Percentiles rank a stretch among this genome's conserved stretches.
Conservation (phyloP, 2,888 invertebrate genomes). For the Boloria euphrosyne region DNA sequence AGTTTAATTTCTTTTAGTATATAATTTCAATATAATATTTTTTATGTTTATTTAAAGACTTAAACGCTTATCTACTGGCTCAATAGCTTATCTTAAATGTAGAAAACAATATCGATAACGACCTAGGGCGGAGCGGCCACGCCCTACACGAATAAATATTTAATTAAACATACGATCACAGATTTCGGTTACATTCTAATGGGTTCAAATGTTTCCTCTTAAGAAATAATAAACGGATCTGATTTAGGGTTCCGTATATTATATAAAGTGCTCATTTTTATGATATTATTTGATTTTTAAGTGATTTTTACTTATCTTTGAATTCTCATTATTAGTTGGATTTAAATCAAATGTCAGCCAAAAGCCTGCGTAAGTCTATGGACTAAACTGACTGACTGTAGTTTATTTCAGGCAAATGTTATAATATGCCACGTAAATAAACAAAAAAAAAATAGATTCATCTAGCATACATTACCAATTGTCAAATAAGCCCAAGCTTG, state of each 20-base stretch:
- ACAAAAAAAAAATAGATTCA: no score
- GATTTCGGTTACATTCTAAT: slow-evolving; percentile 24
- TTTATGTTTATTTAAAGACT: not conserved
- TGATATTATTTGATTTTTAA: no score
- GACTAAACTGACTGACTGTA: no score
- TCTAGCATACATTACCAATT: no score
- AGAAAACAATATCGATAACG: slow-evolving; percentile 79
- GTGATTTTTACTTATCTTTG: no score
- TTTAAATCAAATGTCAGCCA: no score
- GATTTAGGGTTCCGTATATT: slow-evolving; percentile 1
- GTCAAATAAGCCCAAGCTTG: no score
- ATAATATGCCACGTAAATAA: no score
- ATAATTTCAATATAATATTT: not conserved
- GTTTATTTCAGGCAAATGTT: no score
- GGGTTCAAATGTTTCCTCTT: slow-evolving; percentile 13
- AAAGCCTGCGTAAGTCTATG: no score
- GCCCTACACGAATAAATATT: slow-evolving; percentile 79
- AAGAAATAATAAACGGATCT: slow-evolving; percentile 11
- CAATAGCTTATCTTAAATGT: slow-evolving; percentile 64
- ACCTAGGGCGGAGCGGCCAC: slow-evolving; percentile 64
- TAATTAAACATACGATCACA: slow-evolving; percentile 67
- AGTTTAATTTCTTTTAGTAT: not conserved
- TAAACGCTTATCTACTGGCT: slow-evolving; percentile 49
- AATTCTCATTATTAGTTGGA: no score
- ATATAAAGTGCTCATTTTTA: no score